Evolutionary conservation across 2,888 invertebrate genomes (phyloP).

Genomic region (Tetheella fluctuosa): DNA sequence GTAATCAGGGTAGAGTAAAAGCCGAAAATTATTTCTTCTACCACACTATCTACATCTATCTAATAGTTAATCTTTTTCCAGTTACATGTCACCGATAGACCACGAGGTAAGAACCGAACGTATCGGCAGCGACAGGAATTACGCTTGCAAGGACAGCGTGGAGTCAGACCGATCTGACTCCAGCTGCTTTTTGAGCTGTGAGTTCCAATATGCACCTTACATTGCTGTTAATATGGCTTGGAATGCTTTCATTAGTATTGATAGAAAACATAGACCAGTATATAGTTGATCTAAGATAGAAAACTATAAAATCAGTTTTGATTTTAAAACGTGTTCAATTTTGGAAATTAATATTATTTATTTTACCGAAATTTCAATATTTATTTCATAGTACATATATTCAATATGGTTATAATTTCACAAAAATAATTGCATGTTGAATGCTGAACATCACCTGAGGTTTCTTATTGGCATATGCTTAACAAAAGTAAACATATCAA

Average conservation of each 20-base stretch:
- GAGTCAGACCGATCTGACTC: constrained; percentile 77
- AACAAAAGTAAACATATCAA: constrained; percentile 19
- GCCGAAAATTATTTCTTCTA: too few relatives aligned
- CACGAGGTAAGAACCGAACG: constrained; percentile 74
- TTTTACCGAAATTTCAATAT: not conserved
- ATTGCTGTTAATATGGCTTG: constrained; percentile 13
- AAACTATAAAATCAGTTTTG: too few relatives aligned
- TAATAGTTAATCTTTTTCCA: constrained; percentile 41
- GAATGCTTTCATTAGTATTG: constrained; percentile 3
- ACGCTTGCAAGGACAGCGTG: constrained; percentile 66
- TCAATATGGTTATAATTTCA: not conserved
- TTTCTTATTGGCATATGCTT: too few relatives aligned
- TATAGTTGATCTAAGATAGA: not conserved
- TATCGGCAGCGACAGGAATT: constrained; percentile 52
- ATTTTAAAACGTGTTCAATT: not conserved
- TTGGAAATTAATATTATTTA: not conserved
- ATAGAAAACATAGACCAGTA: not conserved
- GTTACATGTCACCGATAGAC: constrained; percentile 78
- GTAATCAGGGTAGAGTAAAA: too few relatives aligned
- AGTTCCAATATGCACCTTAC: constrained; percentile 51
- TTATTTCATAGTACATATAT: not conserved
- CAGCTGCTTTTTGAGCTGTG: constrained; percentile 83
- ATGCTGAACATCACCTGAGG: not conserved
- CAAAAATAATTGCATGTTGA: not conserved
- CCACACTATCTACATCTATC: too few relatives aligned